Percentiles rank a stretch among this genome's conserved stretches.
Conservation (phyloP, 1,140 invertebrate genomes). For the Drosophila suzukii region DNA sequence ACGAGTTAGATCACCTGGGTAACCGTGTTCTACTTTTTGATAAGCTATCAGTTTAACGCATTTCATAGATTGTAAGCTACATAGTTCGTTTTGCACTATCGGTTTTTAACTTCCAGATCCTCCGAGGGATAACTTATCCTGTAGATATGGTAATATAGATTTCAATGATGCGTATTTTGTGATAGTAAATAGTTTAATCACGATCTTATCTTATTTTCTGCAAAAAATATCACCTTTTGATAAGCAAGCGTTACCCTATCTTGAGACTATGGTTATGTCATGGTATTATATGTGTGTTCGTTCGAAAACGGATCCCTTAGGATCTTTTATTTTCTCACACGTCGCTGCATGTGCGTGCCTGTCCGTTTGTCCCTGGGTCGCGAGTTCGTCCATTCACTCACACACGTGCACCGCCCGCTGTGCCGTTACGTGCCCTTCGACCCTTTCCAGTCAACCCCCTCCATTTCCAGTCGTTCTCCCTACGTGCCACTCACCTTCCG, state of each 20-base stretch:
- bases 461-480: neutral
- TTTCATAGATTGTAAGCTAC: too few species aligned
- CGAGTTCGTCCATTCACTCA: conserved; percentile 2
- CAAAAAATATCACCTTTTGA: too few species aligned
- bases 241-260: too few species aligned
- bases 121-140: too few species aligned
- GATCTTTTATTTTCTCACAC: conserved; percentile 15
- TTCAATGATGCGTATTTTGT: too few species aligned
- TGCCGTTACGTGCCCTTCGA: conserved; percentile 32
- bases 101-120: too few species aligned
- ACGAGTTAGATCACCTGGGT: conserved; percentile 1
- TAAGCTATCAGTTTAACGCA: neutral
- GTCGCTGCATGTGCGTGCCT: conserved; percentile 33
- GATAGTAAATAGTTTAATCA: too few species aligned
- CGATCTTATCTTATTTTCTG: too few species aligned
- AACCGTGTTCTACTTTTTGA: neutral
- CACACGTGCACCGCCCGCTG: conserved; percentile 37
- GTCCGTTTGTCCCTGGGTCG: conserved; percentile 2
- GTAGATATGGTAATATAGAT: too few species aligned
- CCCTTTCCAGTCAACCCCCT: neutral
- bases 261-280: too few species aligned
- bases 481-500: conserved; percentile 33
- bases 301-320: neutral
- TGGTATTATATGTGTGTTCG: neutral
- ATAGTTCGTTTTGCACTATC: too few species aligned